Base-by-base conservation (phyloP, 2,888 invertebrate species). In the Lasioglossum figueresi region DNA sequence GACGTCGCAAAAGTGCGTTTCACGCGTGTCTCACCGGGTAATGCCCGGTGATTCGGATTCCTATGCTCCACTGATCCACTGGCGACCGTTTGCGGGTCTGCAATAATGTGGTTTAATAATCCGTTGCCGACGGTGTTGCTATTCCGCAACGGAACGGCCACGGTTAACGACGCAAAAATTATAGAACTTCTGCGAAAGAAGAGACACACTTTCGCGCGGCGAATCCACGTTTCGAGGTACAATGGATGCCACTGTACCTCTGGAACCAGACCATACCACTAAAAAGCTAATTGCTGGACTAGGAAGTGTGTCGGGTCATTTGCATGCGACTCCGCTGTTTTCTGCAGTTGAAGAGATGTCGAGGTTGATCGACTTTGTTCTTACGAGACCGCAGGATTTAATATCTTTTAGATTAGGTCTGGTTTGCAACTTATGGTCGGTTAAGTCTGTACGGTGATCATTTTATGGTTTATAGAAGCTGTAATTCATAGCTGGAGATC, bases 31-130 rank as follows among this genome's bases (percentile, higher is more conserved):
- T 34, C n/a, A 0, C 31, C 14, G 56, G 72, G 76, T 76, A 74
- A 84, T 63, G 31, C 48, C 66, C 27, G 68, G 73, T 56, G 1
- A 68, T 79, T 75, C 19, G 76, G 56, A 56, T 52, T 77, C 77
- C 59, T 34, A 45, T 86, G 83, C 68, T 89, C 83, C 79, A 88
- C 75, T 89, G 80, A 86, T 83, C 84, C 43, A 89, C 83, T 87
- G 56, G 43, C 14, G 48, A 59, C 23, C 75, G 72, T 74, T 84
- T 74, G 43, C n/a, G 37, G 52, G 14, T 0, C 48, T 40, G 68
- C 66, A 72, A 79, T 70, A 75, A 82, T 70, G 14, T 23, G 40
- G 45, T 70, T 87, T 79, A 85, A 88, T 71, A 59, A 66, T 45
- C 59, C 27, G 52, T 12, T 56, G 31, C 37, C 71, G 14, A 48